These are phyloP conservation scores for Acropternis orthonyx DNA, from an alignment of 2,797 vertebrate genomes.

Conservation along the genomic window DNA sequence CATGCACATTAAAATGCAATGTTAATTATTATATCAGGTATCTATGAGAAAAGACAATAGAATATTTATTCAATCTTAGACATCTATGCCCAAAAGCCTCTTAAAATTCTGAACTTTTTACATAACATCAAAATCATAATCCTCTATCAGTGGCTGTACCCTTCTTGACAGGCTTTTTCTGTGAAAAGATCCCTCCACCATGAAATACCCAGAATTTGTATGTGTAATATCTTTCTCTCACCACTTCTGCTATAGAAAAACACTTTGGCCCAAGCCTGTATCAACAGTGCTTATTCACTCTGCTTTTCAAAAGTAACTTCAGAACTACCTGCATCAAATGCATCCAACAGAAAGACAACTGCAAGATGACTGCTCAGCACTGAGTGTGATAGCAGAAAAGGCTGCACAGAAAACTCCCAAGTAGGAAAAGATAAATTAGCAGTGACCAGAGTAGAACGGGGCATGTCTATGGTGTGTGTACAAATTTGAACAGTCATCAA, in stretches of 20 bases:
- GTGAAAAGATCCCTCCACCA: background rate
- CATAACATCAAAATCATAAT: background rate
- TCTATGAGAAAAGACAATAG: background rate
- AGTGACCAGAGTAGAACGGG: background rate
- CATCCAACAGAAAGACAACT: background rate
- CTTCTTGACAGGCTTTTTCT: background rate
- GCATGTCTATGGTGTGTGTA: background rate
- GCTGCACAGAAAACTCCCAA: background rate
- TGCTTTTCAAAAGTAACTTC: background rate
- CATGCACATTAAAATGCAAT: background rate
- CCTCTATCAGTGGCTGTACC: background rate
- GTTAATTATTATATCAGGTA: background rate
- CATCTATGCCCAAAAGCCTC: background rate
- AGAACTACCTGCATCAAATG: background rate
- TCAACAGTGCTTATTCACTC: background rate
- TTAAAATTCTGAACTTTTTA: background rate
- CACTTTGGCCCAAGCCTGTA: background rate
- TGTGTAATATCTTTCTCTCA: rapidly evolving
- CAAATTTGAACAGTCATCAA: background rate
- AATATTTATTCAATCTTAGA: background rate
- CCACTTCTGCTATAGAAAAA: background rate
- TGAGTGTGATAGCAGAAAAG: background rate
- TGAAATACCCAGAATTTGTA: background rate
- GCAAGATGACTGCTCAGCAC: background rate
- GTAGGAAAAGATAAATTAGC: background rate